These are phyloP conservation scores for Psophia crepitans DNA, from an alignment of 2,113 vertebrate genomes.

Conservation along the genomic window DNA sequence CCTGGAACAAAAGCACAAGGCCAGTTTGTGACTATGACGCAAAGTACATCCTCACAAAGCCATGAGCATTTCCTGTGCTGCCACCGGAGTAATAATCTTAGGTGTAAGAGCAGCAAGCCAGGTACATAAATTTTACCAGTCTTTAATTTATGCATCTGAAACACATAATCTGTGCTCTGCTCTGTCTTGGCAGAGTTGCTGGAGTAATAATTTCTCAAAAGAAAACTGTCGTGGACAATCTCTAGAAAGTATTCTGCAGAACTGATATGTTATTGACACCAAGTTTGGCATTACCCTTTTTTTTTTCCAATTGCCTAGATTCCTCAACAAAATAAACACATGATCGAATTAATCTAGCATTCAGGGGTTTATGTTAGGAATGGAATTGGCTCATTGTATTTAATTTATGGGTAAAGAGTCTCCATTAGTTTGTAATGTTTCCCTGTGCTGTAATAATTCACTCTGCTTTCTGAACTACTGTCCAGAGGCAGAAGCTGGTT, in stretches of 20 bases:
- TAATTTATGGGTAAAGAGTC: not conserved
- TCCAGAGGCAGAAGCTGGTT: not conserved
- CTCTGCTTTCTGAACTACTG: not conserved
- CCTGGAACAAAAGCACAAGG: not conserved
- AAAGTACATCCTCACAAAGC: not conserved
- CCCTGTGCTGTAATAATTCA: not conserved
- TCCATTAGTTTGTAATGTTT: not conserved
- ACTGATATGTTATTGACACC: not conserved
- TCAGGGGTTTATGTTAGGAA: not conserved
- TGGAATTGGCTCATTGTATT: not conserved
- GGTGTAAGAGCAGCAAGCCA: not conserved
- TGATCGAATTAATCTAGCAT: not conserved
- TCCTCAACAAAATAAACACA: not conserved
- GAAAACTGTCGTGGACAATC: not conserved
- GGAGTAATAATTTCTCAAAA: not conserved
- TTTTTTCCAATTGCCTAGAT: not conserved
- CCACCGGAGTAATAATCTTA: not conserved
- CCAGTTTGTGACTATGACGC: not conserved
- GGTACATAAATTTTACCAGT: not conserved
- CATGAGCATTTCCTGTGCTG: not conserved
- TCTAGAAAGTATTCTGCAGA: not conserved
- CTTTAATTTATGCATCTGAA: not conserved
- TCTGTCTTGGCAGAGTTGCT: not conserved
- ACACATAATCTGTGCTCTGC: not conserved
- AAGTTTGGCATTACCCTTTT: not conserved